Percentiles rank a stretch among this genome's conserved stretches.
These are phyloP conservation scores for Cochlearius cochlearius DNA, from an alignment of 2,113 vertebrate species.

Conservation along the genomic window DNA sequence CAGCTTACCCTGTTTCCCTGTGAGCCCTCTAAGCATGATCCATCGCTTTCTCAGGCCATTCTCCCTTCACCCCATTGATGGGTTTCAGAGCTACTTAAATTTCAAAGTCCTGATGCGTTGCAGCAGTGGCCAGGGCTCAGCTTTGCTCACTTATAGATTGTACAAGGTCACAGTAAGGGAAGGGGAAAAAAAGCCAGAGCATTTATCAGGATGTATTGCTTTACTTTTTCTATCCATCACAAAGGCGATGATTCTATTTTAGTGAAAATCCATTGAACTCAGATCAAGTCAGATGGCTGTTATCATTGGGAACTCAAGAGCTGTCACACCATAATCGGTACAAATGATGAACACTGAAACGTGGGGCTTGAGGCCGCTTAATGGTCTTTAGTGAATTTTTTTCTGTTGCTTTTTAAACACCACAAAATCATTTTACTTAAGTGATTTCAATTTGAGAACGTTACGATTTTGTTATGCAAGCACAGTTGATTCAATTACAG, in stretches of 20 bases:
- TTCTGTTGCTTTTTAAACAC: slow-evolving; percentile 50
- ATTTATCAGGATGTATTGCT: slow-evolving; percentile 88
- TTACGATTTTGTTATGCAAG: slow-evolving; percentile 6
- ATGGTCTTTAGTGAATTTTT: slow-evolving; percentile 63
- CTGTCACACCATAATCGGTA: slow-evolving; percentile 82
- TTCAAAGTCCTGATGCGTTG: slow-evolving; percentile 75
- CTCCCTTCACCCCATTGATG: slow-evolving; percentile 81
- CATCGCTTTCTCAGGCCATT: slow-evolving; percentile 78
- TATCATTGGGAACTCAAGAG: slow-evolving; percentile 83
- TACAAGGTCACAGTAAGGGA: slow-evolving; percentile 83
- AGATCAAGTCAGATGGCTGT: slow-evolving; percentile 87
- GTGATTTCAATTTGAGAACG: neutral
- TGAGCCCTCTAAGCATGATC: slow-evolving; percentile 80
- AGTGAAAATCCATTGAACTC: slow-evolving; percentile 85
- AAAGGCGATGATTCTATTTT: slow-evolving; percentile 84
- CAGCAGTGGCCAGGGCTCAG: slow-evolving; percentile 68
- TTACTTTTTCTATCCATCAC: slow-evolving; percentile 87
- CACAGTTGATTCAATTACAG: neutral
- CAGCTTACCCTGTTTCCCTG: slow-evolving; percentile 73
- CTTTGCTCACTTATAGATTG: slow-evolving; percentile 75
- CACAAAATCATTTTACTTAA: slow-evolving; percentile 35
- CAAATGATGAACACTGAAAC: slow-evolving; percentile 75
- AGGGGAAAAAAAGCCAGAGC: slow-evolving; percentile 65
- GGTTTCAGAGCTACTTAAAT: slow-evolving; percentile 81
- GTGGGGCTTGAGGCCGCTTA: slow-evolving; percentile 57